phyloP scores from a whole-genome alignment of 2,888 invertebrate genomes.

The Hipparchia sbordonii region DNA sequence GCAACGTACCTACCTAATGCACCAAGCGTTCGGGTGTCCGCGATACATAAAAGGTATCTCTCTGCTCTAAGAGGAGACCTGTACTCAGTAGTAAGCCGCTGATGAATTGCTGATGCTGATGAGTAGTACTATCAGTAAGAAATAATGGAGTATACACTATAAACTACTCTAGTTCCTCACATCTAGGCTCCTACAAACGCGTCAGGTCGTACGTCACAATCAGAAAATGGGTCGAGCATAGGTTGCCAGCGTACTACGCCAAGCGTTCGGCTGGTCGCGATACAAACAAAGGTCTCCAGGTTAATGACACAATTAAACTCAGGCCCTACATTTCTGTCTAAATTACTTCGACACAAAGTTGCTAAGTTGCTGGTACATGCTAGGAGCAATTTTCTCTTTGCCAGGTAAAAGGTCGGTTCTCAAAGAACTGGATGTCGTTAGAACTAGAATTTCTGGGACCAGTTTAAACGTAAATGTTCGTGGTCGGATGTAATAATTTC shows the following conservation, averaged over 20 bases:
- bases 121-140: background rate
- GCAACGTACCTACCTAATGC: constrained; percentile 39
- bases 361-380: constrained; percentile 3
- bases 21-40: constrained; percentile 66
- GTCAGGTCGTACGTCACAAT: constrained; percentile 31
- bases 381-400: constrained; percentile 10
- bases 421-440: constrained; percentile 17
- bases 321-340: constrained; percentile 30
- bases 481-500: constrained; percentile 1
- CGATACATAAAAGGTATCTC: constrained; percentile 71
- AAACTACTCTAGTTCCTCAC: constrained; percentile 1
- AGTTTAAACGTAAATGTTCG: constrained; percentile 1
- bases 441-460: constrained; percentile 33
- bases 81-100: too few relatives aligned
- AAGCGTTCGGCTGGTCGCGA: constrained; percentile 68
- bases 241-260: constrained; percentile 47
- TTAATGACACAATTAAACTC: constrained; percentile 56
- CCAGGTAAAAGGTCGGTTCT: background rate
- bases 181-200: background rate
- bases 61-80: too few relatives aligned
- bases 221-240: constrained; percentile 48
- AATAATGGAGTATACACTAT: background rate
- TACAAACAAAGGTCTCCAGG: constrained; percentile 75
- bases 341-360: constrained; percentile 21
- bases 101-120: too few relatives aligned